Evolutionary conservation across 2,797 vertebrate genomes (phyloP).

Genomic region (Atherinosoma microstoma): DNA sequence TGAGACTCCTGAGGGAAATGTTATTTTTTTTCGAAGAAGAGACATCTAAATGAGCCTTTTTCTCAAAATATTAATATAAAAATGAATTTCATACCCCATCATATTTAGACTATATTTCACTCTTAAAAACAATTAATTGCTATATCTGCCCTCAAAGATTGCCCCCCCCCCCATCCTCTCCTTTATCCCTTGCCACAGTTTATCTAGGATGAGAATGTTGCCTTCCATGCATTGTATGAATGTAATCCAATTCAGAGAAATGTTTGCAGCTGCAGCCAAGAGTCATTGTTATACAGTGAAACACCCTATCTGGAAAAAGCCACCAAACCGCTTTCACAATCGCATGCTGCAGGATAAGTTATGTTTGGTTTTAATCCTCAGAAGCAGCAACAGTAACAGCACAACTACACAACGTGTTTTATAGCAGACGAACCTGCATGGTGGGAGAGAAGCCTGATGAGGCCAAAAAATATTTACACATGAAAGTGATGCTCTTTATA

Average conservation of each 20-base stretch:
- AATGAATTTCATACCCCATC: not conserved
- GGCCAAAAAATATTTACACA: conserved; percentile 59
- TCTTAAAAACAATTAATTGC: conserved; percentile 26
- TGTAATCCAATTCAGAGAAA: conserved; percentile 74
- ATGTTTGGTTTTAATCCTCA: conserved; percentile 75
- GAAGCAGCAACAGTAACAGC: conserved; percentile 58
- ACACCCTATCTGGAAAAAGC: conserved; percentile 62
- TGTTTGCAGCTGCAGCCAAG: conserved; percentile 67
- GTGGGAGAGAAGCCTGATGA: conserved; percentile 55
- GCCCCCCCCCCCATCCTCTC: conserved; percentile 28
- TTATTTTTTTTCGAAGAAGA: not conserved
- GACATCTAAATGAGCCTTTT: not conserved
- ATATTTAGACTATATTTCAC: not conserved
- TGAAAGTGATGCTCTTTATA: conserved; percentile 66
- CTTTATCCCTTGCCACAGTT: conserved; percentile 58
- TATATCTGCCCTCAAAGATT: conserved; percentile 37
- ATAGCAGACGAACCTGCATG: conserved; percentile 50
- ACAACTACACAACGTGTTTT: conserved; percentile 48
- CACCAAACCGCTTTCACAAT: conserved; percentile 62
- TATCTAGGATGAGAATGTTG: conserved; percentile 63
- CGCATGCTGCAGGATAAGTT: conserved; percentile 65
- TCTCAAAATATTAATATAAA: not conserved
- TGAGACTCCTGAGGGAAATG: not conserved
- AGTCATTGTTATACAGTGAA: conserved; percentile 65
- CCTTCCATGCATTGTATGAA: conserved; percentile 67